Evolutionary conservation across 1,140 invertebrate species (phyloP).

Genomic region (Adoxophyes honmai): DNA sequence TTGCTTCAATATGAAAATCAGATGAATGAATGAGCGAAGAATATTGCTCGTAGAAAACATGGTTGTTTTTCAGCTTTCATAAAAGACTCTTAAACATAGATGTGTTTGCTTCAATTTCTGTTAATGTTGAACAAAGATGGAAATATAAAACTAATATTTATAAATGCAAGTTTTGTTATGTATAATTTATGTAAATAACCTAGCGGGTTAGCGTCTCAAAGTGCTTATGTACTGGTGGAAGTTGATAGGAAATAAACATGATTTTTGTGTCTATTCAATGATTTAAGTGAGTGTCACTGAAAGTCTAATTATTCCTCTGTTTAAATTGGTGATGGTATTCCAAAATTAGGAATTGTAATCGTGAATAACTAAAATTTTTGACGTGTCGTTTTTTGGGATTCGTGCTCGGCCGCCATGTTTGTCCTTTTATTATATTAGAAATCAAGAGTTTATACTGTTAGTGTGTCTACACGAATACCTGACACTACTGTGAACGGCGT

Average conservation of each 20-base stretch:
- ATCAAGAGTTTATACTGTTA: not conserved
- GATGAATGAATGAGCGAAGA: conserved; percentile 20
- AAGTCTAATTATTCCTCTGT: conserved; percentile 27
- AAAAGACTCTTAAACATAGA: conserved; percentile 45
- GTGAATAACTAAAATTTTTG: conserved; percentile 53
- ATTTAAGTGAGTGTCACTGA: conserved; percentile 56
- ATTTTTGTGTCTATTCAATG: conserved; percentile 55
- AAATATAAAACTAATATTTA: conserved; percentile 29
- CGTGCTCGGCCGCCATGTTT: conserved; percentile 70
- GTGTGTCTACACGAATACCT: not conserved
- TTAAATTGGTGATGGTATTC: conserved; percentile 21
- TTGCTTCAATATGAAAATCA: conserved; percentile 38
- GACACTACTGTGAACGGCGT: not conserved
- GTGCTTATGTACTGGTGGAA: conserved; percentile 50
- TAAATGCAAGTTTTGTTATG: conserved; percentile 41
- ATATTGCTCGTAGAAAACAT: conserved; percentile 58
- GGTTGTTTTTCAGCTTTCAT: conserved; percentile 74
- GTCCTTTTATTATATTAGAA: conserved; percentile 62
- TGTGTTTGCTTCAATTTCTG: conserved; percentile 37
- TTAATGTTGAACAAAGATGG: conserved; percentile 36
- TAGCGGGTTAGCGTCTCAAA: conserved; percentile 55
- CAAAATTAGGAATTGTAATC: conserved; percentile 17
- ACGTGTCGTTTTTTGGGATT: conserved; percentile 69
- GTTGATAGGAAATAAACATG: conserved; percentile 65
- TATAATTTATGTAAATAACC: conserved; percentile 62